Conservation (phyloP, 2,888 invertebrate species). For the Stenodema calcarata region DNA sequence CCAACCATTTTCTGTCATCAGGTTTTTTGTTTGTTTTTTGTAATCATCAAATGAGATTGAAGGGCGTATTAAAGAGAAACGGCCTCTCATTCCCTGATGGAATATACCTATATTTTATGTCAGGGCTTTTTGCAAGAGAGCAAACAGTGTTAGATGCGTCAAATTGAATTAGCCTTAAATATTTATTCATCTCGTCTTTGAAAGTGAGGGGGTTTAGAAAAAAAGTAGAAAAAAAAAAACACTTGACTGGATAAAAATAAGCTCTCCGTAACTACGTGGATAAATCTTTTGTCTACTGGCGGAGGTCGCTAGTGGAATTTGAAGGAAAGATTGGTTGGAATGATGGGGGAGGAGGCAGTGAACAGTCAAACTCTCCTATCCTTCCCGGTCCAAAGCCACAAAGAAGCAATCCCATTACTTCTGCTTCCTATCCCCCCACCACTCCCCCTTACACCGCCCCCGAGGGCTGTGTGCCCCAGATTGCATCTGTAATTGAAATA, state of each 20-base stretch:
- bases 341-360: not conserved
- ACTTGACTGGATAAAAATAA: not conserved
- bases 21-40: too few relatives aligned
- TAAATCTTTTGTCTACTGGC: slow-evolving; percentile 17
- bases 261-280: slow-evolving; percentile 1
- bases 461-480: slow-evolving; percentile 38
- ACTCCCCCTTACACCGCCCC: not conserved
- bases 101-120: not conserved
- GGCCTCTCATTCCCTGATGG: not conserved
- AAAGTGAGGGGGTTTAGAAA: not conserved
- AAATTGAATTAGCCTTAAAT: not conserved
- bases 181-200: not conserved
- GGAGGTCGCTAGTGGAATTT: not conserved
- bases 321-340: not conserved
- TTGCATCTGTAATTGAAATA: slow-evolving; percentile 47
- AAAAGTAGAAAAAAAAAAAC: not conserved
- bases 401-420: slow-evolving; percentile 38
- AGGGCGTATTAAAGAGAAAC: too few relatives aligned
- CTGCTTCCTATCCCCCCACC: not conserved
- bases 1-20: too few relatives aligned
- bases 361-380: slow-evolving; percentile 21
- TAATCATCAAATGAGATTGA: too few relatives aligned
- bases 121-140: not conserved
- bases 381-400: slow-evolving; percentile 27
- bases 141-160: not conserved